phyloP scores from a whole-genome alignment of 2,797 vertebrate genomes.

The Microhierax caerulescens region DNA sequence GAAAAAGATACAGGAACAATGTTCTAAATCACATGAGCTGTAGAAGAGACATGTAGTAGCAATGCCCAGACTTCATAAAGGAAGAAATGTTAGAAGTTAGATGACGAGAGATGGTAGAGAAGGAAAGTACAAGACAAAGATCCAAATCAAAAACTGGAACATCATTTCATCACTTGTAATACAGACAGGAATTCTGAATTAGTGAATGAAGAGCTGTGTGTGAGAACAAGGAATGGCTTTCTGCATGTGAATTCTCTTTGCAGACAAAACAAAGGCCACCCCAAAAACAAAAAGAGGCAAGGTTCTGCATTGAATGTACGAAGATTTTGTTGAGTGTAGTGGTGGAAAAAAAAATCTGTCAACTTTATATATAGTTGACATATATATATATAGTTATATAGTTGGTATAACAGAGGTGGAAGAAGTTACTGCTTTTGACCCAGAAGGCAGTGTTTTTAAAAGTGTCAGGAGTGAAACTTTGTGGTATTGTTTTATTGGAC shows the following conservation, averaged over 20 bases:
- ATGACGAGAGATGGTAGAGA: background rate
- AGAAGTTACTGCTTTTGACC: background rate
- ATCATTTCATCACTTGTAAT: background rate
- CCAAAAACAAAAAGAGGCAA: background rate
- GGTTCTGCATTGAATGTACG: background rate
- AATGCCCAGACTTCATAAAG: background rate
- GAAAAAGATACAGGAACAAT: background rate
- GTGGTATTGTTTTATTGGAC: background rate
- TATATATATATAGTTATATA: too few relatives aligned
- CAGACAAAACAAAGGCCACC: background rate
- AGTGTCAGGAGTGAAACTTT: background rate
- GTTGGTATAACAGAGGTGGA: background rate
- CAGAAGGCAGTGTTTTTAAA: background rate
- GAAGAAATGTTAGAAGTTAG: background rate
- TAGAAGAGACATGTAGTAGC: background rate
- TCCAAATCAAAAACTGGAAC: background rate
- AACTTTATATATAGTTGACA: too few relatives aligned
- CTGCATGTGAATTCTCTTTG: background rate
- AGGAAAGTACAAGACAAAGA: background rate
- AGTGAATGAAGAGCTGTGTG: background rate
- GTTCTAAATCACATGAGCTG: background rate
- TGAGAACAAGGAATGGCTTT: background rate
- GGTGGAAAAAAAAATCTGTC: background rate
- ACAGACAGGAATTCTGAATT: background rate
- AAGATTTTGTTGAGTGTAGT: background rate